phyloP scores from a whole-genome alignment of 2,888 invertebrate species.

The Yponomeuta cagnagella region DNA sequence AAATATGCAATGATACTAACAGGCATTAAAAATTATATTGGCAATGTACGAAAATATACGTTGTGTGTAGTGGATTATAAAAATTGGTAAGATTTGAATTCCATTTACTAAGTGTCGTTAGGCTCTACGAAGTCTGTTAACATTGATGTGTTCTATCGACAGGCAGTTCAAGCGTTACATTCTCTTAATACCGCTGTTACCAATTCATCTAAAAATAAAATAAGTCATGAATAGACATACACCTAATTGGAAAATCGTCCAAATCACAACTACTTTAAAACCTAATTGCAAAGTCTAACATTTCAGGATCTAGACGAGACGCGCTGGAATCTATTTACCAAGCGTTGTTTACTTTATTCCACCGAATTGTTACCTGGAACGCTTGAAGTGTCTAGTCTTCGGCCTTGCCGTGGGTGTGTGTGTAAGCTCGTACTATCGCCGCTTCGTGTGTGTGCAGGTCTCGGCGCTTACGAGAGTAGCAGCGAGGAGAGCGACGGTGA shows the following conservation, averaged over 20 bases:
- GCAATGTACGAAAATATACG: constrained; percentile 36
- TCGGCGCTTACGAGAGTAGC: constrained; percentile 89
- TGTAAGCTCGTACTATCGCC: neutral
- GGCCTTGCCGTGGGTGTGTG: neutral
- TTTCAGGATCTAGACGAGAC: too few species aligned
- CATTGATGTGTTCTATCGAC: neutral
- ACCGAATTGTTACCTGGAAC: neutral
- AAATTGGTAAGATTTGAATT: constrained; percentile 48
- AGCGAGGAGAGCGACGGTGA: constrained; percentile 76
- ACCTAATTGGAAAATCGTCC: too few species aligned
- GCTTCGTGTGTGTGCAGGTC: constrained; percentile 72
- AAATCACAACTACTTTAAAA: too few species aligned
- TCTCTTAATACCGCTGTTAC: neutral
- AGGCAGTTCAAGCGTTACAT: neutral
- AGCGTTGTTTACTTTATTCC: too few species aligned
- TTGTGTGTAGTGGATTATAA: constrained; percentile 39
- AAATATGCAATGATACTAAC: constrained; percentile 26
- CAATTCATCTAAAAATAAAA: too few species aligned
- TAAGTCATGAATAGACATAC: too few species aligned
- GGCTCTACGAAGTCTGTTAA: neutral
- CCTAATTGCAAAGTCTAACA: too few species aligned
- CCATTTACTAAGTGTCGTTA: neutral
- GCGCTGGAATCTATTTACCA: too few species aligned
- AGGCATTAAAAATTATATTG: constrained; percentile 17
- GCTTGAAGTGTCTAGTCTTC: neutral